Conservation (phyloP, 2,113 vertebrate species). For the Entomyzon cyanotis region DNA sequence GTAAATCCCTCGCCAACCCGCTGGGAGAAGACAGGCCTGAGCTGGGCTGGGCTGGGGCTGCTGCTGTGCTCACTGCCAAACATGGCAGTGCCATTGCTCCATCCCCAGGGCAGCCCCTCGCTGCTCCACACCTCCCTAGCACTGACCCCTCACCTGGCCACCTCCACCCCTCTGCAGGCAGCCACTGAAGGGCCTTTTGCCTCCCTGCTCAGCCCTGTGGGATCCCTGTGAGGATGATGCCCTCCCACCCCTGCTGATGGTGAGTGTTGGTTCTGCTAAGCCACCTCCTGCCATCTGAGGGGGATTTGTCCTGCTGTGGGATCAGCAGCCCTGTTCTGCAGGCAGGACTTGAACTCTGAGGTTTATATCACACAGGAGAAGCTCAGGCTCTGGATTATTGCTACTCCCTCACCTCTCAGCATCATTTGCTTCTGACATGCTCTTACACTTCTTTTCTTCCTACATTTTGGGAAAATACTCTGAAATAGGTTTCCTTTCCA, state of each 20-base stretch:
- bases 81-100: not conserved
- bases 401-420: not conserved
- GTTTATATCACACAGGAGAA: not conserved
- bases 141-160: not conserved
- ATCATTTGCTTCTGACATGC: not conserved
- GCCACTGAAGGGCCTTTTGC: not conserved
- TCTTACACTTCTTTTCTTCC: not conserved
- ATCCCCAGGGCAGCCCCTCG: not conserved
- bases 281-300: not conserved
- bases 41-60: not conserved
- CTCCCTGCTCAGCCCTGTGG: not conserved
- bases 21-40: slow-evolving; percentile 2
- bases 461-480: not conserved
- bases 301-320: not conserved
- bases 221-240: not conserved
- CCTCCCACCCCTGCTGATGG: not conserved
- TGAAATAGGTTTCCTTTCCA: not conserved
- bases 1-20: not conserved
- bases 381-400: not conserved
- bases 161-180: not conserved
- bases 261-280: not conserved
- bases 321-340: not conserved
- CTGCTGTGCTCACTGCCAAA: not conserved
- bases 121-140: not conserved
- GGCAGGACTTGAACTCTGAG: not conserved